Conservation (phyloP, 2,113 vertebrate genomes). For the Sphyrna mokarran region DNA sequence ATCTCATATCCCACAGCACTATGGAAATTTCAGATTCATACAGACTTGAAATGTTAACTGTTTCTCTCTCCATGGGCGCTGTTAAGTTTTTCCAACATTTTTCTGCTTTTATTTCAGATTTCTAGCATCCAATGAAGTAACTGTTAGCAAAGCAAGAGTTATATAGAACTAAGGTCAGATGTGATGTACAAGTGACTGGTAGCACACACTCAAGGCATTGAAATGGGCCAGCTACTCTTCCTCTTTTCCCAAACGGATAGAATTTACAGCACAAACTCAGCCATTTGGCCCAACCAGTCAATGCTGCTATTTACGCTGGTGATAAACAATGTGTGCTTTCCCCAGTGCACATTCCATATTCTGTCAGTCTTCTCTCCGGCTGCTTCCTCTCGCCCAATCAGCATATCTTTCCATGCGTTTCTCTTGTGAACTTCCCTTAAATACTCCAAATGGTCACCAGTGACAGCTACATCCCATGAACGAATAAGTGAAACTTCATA, state of each 20-base stretch:
- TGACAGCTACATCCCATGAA: too few species aligned
- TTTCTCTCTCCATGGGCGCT: too few species aligned
- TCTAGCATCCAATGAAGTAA: background rate
- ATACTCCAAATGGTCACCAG: background rate
- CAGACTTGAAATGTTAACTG: too few species aligned
- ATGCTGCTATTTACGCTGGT: background rate
- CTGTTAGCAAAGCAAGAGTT: background rate
- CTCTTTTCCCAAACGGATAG: background rate
- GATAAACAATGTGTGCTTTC: background rate
- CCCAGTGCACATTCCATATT: background rate
- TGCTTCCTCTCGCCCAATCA: background rate
- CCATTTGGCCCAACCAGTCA: too few species aligned
- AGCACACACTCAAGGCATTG: background rate
- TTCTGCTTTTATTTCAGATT: too few species aligned
- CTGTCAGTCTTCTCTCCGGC: background rate
- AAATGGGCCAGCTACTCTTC: background rate
- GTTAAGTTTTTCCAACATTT: too few species aligned
- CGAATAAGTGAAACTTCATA: background rate
- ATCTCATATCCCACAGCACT: too few species aligned
- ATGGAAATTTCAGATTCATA: too few species aligned
- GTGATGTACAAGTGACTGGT: background rate
- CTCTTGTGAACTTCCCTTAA: background rate
- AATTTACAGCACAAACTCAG: background rate
- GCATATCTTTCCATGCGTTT: background rate
- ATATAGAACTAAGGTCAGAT: background rate